A percentile compares a stretch with the other conserved stretches of the same genome.
Evolutionary conservation across 2,113 vertebrate species (phyloP).

Genomic region (Myotis lucifugus): DNA sequence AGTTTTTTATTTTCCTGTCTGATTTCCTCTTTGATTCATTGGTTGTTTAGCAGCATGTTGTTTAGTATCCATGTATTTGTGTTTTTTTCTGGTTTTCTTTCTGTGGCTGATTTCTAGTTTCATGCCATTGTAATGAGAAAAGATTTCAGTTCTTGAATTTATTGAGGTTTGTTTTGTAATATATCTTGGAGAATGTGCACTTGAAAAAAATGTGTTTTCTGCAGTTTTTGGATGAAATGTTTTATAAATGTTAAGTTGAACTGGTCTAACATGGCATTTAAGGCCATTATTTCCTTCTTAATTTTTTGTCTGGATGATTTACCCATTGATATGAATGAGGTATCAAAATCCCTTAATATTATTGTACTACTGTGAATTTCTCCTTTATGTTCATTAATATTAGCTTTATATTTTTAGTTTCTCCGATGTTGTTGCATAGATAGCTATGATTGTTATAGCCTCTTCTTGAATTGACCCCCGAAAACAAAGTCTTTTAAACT

Average conservation of each 20-base stretch:
- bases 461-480: not conserved
- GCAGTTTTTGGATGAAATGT: not conserved
- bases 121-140: not conserved
- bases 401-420: not conserved
- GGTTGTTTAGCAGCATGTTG: no score
- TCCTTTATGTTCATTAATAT: not conserved
- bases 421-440: not conserved
- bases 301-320: not conserved
- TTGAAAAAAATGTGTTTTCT: not conserved
- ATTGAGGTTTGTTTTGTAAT: not conserved
- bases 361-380: not conserved
- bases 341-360: not conserved
- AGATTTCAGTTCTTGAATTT: not conserved
- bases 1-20: not conserved
- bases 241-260: not conserved
- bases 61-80: not conserved
- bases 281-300: not conserved
- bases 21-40: not conserved
- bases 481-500: not conserved
- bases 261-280: not conserved
- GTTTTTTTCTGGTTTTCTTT: not conserved
- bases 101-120: not conserved
- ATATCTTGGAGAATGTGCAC: not conserved
- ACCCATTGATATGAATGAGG: not conserved
- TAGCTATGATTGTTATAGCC: not conserved